Percentiles rank a stretch among this genome's conserved stretches.
Evolutionary conservation across 2,113 vertebrate genomes (phyloP).

Genomic region (Pampusana beccarii): DNA sequence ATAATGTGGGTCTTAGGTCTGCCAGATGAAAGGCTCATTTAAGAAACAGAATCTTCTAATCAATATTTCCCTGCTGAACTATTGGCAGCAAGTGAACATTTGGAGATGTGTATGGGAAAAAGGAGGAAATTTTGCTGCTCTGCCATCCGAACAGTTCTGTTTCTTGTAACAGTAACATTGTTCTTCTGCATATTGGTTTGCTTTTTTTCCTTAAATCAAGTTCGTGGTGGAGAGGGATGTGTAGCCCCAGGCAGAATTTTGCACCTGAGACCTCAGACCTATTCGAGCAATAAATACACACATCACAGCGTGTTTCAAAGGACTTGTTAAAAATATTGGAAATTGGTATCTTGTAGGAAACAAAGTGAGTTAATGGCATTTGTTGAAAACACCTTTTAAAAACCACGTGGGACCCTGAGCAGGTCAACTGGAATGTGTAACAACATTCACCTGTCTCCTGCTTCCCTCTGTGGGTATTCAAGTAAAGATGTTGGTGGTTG

Average conservation of each 20-base stretch:
- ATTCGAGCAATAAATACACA: constrained; percentile 46
- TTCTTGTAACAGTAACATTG: not conserved
- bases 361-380: constrained; percentile 18
- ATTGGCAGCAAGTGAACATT: not conserved
- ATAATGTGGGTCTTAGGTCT: not conserved
- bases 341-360: constrained; percentile 20
- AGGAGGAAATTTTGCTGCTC: not conserved
- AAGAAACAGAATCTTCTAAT: not conserved
- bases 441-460: not conserved
- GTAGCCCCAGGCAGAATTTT: constrained; percentile 28
- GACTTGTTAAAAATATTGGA: constrained; percentile 50
- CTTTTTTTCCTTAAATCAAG: not conserved
- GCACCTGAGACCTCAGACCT: constrained; percentile 54
- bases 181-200: not conserved
- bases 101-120: not conserved
- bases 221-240: not conserved
- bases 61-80: not conserved
- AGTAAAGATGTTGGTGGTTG: not conserved
- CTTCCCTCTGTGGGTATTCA: not conserved
- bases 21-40: not conserved
- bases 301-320: not conserved
- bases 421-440: constrained; percentile 43
- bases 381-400: constrained; percentile 31
- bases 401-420: not conserved
- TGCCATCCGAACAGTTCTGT: not conserved